These are phyloP conservation scores for Paracanthobrama guichenoti DNA, from an alignment of 2,113 vertebrate genomes.

Conservation along the genomic window DNA sequence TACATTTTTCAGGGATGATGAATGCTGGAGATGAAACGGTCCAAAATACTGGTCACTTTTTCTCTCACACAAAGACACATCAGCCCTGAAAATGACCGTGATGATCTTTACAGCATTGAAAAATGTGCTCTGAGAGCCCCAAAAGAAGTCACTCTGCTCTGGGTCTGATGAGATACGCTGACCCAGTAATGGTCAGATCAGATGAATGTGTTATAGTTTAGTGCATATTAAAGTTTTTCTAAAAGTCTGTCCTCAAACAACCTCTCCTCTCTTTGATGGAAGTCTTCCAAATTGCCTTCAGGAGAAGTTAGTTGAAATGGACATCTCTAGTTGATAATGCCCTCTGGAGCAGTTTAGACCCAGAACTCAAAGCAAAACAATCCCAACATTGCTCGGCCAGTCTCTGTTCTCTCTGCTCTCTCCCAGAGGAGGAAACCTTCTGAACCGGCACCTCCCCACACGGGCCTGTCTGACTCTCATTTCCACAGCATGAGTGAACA, in stretches of 20 bases:
- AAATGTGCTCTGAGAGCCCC: background rate
- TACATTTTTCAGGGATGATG: background rate
- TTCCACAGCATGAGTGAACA: background rate
- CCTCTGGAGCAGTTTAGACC: conserved; percentile 28
- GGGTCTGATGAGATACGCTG: background rate
- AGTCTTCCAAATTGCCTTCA: conserved; percentile 3
- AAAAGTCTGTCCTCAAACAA: conserved; percentile 9
- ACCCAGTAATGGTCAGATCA: background rate
- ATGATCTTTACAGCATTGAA: background rate
- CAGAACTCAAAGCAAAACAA: conserved; percentile 26
- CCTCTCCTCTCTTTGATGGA: background rate
- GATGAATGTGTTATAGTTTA: background rate
- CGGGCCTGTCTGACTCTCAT: background rate
- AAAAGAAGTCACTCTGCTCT: background rate
- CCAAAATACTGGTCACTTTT: conserved; percentile 9
- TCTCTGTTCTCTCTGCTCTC: conserved; percentile 17
- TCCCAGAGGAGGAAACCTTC: conserved; percentile 10
- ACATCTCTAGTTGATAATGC: conserved; percentile 1
- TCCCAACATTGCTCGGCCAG: background rate
- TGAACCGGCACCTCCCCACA: background rate
- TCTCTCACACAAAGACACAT: background rate
- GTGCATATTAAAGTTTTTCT: background rate
- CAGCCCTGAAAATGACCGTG: background rate
- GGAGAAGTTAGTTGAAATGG: background rate
- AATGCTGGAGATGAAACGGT: background rate